A percentile compares a stretch with the other conserved stretches of the same genome.
phyloP scores from a whole-genome alignment of 1,140 invertebrate species.

The Nylanderia fulva region DNA sequence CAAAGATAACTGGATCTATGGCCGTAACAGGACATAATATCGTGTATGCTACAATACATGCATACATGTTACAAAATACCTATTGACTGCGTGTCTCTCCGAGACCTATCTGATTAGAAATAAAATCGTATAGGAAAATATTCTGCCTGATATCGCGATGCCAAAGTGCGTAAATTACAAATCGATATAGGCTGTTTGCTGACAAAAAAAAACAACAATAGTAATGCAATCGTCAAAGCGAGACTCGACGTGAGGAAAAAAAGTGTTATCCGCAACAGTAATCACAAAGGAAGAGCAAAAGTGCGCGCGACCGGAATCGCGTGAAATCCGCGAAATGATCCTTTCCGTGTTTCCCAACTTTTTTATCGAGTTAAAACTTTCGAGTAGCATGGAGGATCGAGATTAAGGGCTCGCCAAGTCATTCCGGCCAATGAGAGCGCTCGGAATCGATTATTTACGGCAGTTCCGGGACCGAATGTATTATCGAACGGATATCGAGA shows the following conservation, averaged over 20 bases:
- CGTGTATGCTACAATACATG: background rate
- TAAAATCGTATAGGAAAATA: background rate
- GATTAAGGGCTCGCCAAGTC: conserved; percentile 56
- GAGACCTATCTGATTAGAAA: background rate
- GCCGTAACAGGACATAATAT: background rate
- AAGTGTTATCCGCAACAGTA: background rate
- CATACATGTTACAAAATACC: conserved; percentile 16
- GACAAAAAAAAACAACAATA: background rate
- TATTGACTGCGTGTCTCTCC: background rate
- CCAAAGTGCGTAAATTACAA: background rate
- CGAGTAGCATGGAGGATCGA: conserved; percentile 39
- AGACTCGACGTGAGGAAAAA: background rate
- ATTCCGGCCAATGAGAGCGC: conserved; percentile 47
- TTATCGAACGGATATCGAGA: conserved; percentile 55
- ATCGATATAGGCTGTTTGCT: background rate
- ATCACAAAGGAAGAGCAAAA: conserved; percentile 4
- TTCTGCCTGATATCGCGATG: too few species aligned
- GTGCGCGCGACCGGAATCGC: background rate
- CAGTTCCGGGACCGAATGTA: conserved; percentile 39
- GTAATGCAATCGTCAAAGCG: background rate
- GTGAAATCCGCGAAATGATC: conserved; percentile 33
- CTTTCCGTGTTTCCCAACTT: conserved; percentile 43
- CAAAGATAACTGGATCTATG: conserved; percentile 23
- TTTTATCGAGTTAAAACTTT: conserved; percentile 63
- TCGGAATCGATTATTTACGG: conserved; percentile 56